Evolutionary conservation across 2,797 vertebrate species (phyloP), one percentile per base, ranked within the genome.

Genomic region (Micrastur ruficollis): DNA sequence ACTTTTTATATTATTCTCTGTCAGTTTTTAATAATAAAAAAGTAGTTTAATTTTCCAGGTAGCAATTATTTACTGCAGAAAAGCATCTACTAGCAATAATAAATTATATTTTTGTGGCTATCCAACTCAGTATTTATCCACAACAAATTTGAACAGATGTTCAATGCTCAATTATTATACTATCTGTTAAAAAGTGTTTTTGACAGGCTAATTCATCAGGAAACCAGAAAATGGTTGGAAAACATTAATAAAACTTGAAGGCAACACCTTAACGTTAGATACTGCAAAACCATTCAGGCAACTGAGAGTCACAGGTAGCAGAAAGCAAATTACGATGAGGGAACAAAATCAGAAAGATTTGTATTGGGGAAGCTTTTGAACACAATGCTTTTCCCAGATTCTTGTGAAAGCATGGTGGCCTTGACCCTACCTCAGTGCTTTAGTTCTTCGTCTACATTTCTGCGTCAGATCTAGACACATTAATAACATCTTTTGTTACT

Each of bases 211-310:
- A 94, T 94, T 96, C 53, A 94, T 89, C 58, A 94, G 65, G 29
- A 97, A 96, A 95, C 50, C 89, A 89, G 89, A 91, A 96, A 93
- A 95, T 71, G 2, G 52, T 86, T 94, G 71, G 65, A 96, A 98
- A 95, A 87, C 55, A 89, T 85, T 97, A 95, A 95, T 89, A 96
- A 97, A 97, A 58, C 50, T 94, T 88, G 83, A 97, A 93, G 81
- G 55, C 53, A 97, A 84, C 36, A 85, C 46, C n/a, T 31, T 75
- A 94, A 80, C 31, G 11, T 55, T 73, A 96, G 71, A 76, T 88
- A 91, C 25, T 92, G 36, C 27, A 93, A 93, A 97, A 86, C 32
- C 12, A 53, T 67, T 87, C 21, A 44, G 63, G 15, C 58, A 89
- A 79, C 40, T 6, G 4, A 86, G 70, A 91, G 49, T 66, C 32